Conservation (phyloP, 2,113 vertebrate genomes). For the Madoqua kirkii region DNA sequence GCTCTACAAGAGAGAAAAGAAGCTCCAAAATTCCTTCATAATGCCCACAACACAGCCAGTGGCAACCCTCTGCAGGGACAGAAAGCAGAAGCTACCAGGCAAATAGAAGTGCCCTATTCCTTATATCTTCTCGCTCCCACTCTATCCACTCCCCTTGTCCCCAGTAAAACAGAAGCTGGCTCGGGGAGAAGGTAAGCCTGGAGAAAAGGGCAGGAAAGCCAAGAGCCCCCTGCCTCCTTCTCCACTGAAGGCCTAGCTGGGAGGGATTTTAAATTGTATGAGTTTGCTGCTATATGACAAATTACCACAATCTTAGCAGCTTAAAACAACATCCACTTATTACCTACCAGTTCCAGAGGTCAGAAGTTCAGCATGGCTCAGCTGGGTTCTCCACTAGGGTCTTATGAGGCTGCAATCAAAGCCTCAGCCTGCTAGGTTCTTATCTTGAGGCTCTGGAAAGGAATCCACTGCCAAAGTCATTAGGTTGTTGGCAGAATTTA, state of each 20-base stretch:
- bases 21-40: neutral
- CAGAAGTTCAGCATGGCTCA: neutral
- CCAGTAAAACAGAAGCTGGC: neutral
- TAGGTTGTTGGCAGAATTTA: neutral
- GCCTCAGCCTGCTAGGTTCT: neutral
- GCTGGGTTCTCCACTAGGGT: neutral
- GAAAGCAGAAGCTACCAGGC: neutral
- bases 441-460: neutral
- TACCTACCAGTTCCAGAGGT: neutral
- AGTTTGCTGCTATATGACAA: neutral
- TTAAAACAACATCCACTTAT: neutral
- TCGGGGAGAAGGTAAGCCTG: fast-evolving
- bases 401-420: neutral
- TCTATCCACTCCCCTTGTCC: no score
- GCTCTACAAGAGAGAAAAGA: neutral
- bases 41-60: neutral
- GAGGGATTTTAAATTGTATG: neutral
- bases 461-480: neutral
- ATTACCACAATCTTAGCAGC: neutral
- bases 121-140: neutral
- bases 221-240: neutral
- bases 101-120: neutral
- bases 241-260: neutral
- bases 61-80: neutral
- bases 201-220: neutral